Conservation (phyloP, 2,888 invertebrate species). For the Danaus chrysippus region DNA sequence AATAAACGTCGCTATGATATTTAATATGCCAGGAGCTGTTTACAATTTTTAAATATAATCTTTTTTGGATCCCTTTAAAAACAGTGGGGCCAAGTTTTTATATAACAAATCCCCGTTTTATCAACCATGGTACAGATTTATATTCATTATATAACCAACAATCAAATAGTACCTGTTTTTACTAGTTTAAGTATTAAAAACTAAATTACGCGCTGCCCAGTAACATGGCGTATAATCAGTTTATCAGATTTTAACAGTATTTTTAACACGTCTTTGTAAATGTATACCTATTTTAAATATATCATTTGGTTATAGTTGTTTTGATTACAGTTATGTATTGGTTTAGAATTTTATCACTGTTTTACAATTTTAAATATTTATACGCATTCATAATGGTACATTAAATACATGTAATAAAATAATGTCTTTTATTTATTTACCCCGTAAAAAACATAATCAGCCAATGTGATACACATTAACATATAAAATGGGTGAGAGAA, state of each 20-base stretch:
- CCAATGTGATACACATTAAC: too few species aligned
- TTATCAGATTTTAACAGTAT: not conserved
- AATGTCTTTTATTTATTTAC: slow-evolving; percentile 55
- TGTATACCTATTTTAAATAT: slow-evolving; percentile 14
- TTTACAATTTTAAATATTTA: slow-evolving; percentile 80
- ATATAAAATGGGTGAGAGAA: too few species aligned
- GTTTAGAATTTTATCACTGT: slow-evolving; percentile 80
- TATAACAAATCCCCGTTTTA: slow-evolving; percentile 40
- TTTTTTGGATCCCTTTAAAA: slow-evolving; percentile 68
- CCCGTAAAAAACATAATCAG: not conserved
- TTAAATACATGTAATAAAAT: slow-evolving; percentile 76
- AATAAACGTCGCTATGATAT: slow-evolving; percentile 49
- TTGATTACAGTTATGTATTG: slow-evolving; percentile 71
- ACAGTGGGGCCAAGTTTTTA: slow-evolving; percentile 74
- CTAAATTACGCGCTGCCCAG: not conserved
- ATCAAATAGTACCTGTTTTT: slow-evolving; percentile 55
- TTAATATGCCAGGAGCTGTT: slow-evolving; percentile 49
- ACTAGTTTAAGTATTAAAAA: slow-evolving; percentile 7
- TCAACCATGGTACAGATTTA: slow-evolving; percentile 20
- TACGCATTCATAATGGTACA: slow-evolving; percentile 78
- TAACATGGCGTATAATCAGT: slow-evolving; percentile 1
- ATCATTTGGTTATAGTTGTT: slow-evolving; percentile 60
- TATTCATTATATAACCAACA: slow-evolving; percentile 15
- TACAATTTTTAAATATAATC: slow-evolving; percentile 63
- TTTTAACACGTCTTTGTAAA: slow-evolving; percentile 6